phyloP scores from a whole-genome alignment of 2,888 invertebrate species.

The Caenorhabditis sulstoni region DNA sequence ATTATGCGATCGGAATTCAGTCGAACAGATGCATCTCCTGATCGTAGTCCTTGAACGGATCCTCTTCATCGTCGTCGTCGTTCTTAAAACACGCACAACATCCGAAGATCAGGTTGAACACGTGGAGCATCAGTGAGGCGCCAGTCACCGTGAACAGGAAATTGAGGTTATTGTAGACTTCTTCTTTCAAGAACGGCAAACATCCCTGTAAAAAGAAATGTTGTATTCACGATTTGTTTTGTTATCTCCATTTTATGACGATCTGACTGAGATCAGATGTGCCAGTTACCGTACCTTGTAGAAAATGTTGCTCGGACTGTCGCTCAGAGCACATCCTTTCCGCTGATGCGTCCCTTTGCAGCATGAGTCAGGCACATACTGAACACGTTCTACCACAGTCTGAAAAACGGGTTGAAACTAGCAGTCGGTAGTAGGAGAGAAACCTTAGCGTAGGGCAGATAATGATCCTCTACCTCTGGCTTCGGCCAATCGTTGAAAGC shows the following conservation, averaged over 20 bases:
- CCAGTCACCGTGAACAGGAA: constrained; percentile 60
- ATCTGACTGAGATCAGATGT: no score
- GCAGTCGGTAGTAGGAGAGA: no score
- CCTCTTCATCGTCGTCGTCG: constrained; percentile 40
- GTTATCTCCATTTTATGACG: no score
- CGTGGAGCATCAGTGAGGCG: constrained; percentile 46
- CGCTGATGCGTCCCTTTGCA: constrained; percentile 47
- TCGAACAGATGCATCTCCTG: constrained; percentile 57
- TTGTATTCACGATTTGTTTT: neutral
- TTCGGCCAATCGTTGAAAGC: constrained; percentile 62
- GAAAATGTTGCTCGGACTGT: constrained; percentile 65
- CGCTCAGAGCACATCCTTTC: constrained; percentile 59
- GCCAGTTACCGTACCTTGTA: constrained; percentile 47
- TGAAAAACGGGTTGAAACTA: no score
- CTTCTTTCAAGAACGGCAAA: constrained; percentile 45
- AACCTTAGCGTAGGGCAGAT: constrained; percentile 42
- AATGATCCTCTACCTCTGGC: constrained; percentile 50
- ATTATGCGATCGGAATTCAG: constrained; percentile 4
- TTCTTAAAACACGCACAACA: constrained; percentile 52
- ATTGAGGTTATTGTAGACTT: constrained; percentile 59
- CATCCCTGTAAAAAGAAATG: constrained; percentile 52
- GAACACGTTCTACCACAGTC: constrained; percentile 36
- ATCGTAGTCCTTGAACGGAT: constrained; percentile 47
- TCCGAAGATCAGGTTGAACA: constrained; percentile 32
- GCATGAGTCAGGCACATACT: constrained; percentile 66